Evolutionary conservation across 2,888 invertebrate species (phyloP).

Genomic region (Itoplectis maculator): DNA sequence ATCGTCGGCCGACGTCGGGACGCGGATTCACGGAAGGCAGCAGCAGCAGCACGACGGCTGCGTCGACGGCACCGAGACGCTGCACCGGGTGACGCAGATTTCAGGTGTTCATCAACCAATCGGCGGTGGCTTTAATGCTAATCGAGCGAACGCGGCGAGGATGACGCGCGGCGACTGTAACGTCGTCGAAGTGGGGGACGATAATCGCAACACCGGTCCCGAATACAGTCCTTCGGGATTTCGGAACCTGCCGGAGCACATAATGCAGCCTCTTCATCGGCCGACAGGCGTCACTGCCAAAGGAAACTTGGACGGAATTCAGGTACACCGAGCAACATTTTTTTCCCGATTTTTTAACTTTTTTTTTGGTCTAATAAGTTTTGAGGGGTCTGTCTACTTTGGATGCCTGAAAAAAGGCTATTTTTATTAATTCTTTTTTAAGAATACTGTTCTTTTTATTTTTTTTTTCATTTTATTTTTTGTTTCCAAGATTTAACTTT

Average conservation of each 20-base stretch:
- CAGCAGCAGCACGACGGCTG: slow-evolving; percentile 74
- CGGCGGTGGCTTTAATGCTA: slow-evolving; percentile 29
- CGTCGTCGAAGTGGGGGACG: no score
- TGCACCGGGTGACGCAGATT: background rate
- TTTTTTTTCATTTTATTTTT: no score
- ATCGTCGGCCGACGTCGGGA: slow-evolving; percentile 76
- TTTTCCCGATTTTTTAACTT: background rate
- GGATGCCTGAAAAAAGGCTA: no score
- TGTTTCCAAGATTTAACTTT: no score
- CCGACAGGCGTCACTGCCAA: slow-evolving; percentile 17
- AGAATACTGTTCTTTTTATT: no score
- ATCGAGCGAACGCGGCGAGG: slow-evolving; percentile 50
- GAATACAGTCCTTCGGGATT: slow-evolving; percentile 49
- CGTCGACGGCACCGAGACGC: slow-evolving; percentile 74
- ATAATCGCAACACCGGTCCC: slow-evolving; percentile 18
- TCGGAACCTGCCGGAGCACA: slow-evolving; percentile 54
- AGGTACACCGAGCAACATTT: no score
- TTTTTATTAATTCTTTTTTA: no score
- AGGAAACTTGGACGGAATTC: slow-evolving; percentile 51
- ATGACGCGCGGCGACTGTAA: no score
- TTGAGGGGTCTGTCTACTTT: no score
- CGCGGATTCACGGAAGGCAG: slow-evolving; percentile 77
- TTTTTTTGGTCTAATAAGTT: background rate
- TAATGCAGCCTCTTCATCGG: slow-evolving; percentile 49
- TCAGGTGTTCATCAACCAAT: slow-evolving; percentile 46